Conservation (phyloP, 2,888 invertebrate genomes). For the Callinectes sapidus region DNA sequence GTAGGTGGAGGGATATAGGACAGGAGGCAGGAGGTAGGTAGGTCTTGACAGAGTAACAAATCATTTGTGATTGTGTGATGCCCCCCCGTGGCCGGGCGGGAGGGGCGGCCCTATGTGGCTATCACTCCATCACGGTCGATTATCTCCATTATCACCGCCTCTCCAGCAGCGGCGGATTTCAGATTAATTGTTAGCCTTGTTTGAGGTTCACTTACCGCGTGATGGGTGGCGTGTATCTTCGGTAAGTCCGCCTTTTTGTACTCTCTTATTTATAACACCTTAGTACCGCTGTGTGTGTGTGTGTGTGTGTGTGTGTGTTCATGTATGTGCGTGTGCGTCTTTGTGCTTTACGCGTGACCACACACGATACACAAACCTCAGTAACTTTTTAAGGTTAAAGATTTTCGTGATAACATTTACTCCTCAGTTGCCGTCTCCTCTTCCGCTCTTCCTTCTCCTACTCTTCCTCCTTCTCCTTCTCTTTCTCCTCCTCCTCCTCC, state of each 20-base stretch:
- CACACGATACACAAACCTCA: not conserved
- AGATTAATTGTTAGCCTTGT: slow-evolving; percentile 48
- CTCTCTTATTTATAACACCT: not conserved
- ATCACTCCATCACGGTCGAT: slow-evolving; percentile 36
- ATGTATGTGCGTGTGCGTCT: not conserved
- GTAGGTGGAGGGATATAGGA: not conserved
- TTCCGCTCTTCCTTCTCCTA: not conserved
- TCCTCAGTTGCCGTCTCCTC: not conserved
- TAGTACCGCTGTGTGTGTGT: not conserved
- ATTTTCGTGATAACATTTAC: not conserved
- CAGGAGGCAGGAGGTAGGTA: not conserved
- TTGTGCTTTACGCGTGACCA: not conserved
- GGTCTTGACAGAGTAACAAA: slow-evolving; percentile 32
- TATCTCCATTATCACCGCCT: slow-evolving; percentile 49
- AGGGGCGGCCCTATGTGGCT: not conserved
- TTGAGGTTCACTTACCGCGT: slow-evolving; percentile 51
- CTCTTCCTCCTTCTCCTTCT: not conserved
- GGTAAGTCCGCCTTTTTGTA: not conserved
- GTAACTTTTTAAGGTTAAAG: not conserved
- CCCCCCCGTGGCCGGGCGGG: not conserved
- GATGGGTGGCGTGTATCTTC: slow-evolving; percentile 16
- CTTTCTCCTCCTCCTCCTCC: not conserved
- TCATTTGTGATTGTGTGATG: slow-evolving; percentile 10
- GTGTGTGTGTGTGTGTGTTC: not conserved
- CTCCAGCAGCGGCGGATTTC: slow-evolving; percentile 50